These are phyloP conservation scores for Lota lota DNA, from an alignment of 2,113 vertebrate genomes.

Conservation along the genomic window DNA sequence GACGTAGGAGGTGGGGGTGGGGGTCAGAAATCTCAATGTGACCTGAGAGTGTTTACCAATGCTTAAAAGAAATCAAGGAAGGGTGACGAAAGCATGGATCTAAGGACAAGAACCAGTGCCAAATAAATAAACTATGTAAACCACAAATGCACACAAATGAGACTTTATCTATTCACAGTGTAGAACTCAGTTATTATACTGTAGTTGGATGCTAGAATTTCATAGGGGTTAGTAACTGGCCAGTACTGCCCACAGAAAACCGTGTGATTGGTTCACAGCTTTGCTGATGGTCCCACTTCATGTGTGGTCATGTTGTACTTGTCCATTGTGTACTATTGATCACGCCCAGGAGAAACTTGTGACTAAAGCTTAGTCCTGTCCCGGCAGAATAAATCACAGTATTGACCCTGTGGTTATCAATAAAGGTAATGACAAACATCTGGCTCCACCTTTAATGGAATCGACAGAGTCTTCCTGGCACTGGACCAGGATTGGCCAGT, in stretches of 20 bases:
- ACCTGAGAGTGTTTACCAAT: constrained; percentile 2
- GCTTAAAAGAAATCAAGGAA: no score
- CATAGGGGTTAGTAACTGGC: no score
- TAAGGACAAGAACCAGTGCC: no score
- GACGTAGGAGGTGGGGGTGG: neutral
- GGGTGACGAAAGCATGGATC: no score
- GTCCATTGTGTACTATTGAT: constrained; percentile 76
- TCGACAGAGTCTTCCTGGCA: constrained; percentile 72
- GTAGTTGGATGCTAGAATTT: no score
- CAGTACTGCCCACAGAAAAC: constrained; percentile 25
- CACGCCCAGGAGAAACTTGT: constrained; percentile 69
- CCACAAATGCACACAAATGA: no score
- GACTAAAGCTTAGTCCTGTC: constrained; percentile 75
- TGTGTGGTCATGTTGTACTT: constrained; percentile 66
- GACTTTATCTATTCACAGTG: no score
- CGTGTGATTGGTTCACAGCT: constrained; percentile 46
- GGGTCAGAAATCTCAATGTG: neutral
- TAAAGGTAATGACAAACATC: constrained; percentile 81
- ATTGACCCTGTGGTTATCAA: constrained; percentile 77
- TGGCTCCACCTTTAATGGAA: constrained; percentile 77
- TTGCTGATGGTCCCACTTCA: constrained; percentile 58
- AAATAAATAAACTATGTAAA: no score
- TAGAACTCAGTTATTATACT: no score
- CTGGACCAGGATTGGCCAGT: constrained; percentile 53
- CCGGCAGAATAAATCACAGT: constrained; percentile 76